Evolutionary conservation across 2,113 vertebrate species (phyloP).

Genomic region (Climacteris rufus): DNA sequence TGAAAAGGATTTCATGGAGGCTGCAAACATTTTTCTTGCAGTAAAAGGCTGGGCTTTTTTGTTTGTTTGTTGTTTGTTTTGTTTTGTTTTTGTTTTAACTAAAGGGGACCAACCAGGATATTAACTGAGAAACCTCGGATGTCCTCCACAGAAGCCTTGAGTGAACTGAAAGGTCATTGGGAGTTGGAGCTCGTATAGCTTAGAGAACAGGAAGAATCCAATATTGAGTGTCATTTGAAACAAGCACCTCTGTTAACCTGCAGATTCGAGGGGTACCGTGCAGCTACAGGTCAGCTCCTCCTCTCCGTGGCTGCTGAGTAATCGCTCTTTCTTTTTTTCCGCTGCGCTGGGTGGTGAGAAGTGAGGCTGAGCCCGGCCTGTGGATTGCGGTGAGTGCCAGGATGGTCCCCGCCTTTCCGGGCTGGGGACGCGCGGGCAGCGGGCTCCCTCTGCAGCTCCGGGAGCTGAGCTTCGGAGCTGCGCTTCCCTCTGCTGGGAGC

Average conservation of each 20-base stretch:
- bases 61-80: not conserved
- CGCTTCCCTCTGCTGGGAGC: fast-evolving
- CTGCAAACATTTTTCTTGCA: not conserved
- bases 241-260: not conserved
- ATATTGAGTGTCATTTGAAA: not conserved
- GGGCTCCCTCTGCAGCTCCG: not conserved
- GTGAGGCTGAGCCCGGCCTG: not conserved
- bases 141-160: not conserved
- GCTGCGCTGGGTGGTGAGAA: not conserved
- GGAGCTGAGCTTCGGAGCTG: not conserved
- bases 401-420: not conserved
- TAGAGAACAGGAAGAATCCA: not conserved
- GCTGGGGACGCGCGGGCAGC: not conserved
- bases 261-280: not conserved
- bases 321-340: not conserved
- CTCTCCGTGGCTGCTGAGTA: not conserved
- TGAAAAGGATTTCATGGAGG: not conserved
- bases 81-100: not conserved
- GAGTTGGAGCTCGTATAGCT: not conserved
- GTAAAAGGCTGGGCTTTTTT: not conserved
- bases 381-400: not conserved
- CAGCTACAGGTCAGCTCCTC: not conserved
- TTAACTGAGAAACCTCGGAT: not conserved
- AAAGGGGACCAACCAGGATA: not conserved
- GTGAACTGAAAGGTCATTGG: not conserved